Base-by-base conservation (phyloP, 1,140 invertebrate species). In the Hylaeus anthracinus region DNA sequence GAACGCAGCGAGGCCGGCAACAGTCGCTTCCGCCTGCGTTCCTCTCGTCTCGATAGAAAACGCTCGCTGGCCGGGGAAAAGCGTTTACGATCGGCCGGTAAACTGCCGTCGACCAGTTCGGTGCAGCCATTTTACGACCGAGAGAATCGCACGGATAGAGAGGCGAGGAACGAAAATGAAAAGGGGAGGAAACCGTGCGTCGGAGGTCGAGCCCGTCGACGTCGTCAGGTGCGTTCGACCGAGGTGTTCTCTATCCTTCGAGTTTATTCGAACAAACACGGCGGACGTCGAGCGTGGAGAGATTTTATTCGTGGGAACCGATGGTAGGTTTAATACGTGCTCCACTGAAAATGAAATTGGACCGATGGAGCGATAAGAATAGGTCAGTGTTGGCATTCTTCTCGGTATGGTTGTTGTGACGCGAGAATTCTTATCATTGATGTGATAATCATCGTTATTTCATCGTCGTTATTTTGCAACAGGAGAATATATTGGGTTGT, bases 51-150 rank as follows among this genome's bases (percentile, higher is more conserved):
- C 69, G 67, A 84, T 60, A 53, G 66, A 71, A 81, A 75, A 70
- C 67, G 53, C 58, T 64, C 14, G 5, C 73, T 15, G 77, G 53
- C 10, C 80, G 71, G 41, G 56, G 67, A 56, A 79, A 75, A 43
- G 72, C 81, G 74, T 82, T 83, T 85, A 83, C 81, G 84, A 73
- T 76, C 83, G 74, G 26, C 70, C 72, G 63, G 77, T 73, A 81
- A 83, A 83, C 81, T 72, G 55, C 56, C 67, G 81, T 43, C 58
- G 66, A 75, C 81, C 67, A 69, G 72, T 85, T 72, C 26, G 66
- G 48, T 37, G 56, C 55, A 69, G 75, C 72, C 79, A 83, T 83
- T 85, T 85, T 85, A 85, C 84, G 84, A 85, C 5, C 56, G 37
- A 45, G 26, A 14, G 26, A 75, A 72, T 51, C 43, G 63, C 53